These are phyloP conservation scores for Tenodera sinensis DNA, from an alignment of 2,888 invertebrate species.

Conservation along the genomic window DNA sequence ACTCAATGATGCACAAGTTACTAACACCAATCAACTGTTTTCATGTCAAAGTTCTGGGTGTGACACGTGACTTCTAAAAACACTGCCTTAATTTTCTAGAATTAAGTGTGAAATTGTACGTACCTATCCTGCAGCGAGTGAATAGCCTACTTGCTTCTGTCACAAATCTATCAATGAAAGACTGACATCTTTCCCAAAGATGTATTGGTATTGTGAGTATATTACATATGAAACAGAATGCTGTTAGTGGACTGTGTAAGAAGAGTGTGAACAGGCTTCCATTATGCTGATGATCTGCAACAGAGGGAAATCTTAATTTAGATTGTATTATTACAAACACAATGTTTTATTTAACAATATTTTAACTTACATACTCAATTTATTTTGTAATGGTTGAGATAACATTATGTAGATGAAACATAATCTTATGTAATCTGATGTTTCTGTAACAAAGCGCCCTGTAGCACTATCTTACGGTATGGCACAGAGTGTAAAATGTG, in stretches of 20 bases:
- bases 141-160: slow-evolving; percentile 82
- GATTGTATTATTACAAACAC: not conserved
- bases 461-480: too few species aligned
- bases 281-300: slow-evolving; percentile 74
- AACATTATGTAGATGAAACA: too few species aligned
- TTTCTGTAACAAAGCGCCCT: too few species aligned
- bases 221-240: slow-evolving; percentile 88
- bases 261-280: slow-evolving; percentile 94
- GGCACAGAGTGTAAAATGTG: too few species aligned
- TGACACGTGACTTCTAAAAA: not conserved
- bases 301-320: not conserved
- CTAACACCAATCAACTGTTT: not conserved
- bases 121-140: slow-evolving; percentile 76
- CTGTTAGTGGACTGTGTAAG: slow-evolving; percentile 89
- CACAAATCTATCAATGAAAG: slow-evolving; percentile 83
- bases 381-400: too few species aligned
- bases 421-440: too few species aligned
- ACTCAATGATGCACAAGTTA: too few species aligned
- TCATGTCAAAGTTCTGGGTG: not conserved
- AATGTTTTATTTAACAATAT: too few species aligned
- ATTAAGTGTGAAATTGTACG: slow-evolving; percentile 34
- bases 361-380: too few species aligned
- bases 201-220: slow-evolving; percentile 78
- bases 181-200: slow-evolving; percentile 88
- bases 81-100: not conserved